phyloP scores from a whole-genome alignment of 37 sponge, comb jelly and placozoan genomes.

The Bolinopsis microptera region DNA sequence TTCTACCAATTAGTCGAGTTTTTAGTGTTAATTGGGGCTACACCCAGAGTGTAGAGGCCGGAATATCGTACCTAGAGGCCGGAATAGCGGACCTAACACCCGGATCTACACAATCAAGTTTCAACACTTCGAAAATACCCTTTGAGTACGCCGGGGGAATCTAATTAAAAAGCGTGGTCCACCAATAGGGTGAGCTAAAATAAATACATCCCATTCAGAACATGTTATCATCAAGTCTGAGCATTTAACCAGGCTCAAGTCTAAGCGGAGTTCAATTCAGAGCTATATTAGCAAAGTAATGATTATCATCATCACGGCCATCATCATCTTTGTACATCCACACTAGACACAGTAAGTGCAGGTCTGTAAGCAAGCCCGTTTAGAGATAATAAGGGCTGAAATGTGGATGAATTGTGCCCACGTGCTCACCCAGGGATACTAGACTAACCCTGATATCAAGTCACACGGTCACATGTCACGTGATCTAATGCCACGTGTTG shows the following conservation, averaged over 20 bases:
- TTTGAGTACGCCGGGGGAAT: not conserved
- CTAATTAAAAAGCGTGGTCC: not conserved
- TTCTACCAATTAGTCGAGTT: not conserved
- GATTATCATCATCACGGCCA: not conserved
- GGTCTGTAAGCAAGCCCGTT: not conserved
- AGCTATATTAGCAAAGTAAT: too few relatives aligned
- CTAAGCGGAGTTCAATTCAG: too few relatives aligned
- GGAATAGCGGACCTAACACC: not conserved
- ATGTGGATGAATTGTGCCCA: not conserved
- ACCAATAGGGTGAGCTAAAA: too few relatives aligned
- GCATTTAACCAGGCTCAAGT: too few relatives aligned
- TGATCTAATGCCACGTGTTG: too few relatives aligned
- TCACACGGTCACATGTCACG: not conserved
- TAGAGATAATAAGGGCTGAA: not conserved
- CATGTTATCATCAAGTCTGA: too few relatives aligned
- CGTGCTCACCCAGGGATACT: not conserved
- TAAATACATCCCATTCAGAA: too few relatives aligned
- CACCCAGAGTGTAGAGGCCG: not conserved
- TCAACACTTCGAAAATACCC: not conserved
- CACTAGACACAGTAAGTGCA: not conserved
- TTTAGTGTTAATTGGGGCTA: not conserved
- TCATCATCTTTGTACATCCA: not conserved
- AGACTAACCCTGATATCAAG: not conserved
- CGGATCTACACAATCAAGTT: not conserved
- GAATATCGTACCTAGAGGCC: too few relatives aligned